Base-by-base conservation (phyloP, 1,140 invertebrate genomes). In the Trypoxylus dichotomus region DNA sequence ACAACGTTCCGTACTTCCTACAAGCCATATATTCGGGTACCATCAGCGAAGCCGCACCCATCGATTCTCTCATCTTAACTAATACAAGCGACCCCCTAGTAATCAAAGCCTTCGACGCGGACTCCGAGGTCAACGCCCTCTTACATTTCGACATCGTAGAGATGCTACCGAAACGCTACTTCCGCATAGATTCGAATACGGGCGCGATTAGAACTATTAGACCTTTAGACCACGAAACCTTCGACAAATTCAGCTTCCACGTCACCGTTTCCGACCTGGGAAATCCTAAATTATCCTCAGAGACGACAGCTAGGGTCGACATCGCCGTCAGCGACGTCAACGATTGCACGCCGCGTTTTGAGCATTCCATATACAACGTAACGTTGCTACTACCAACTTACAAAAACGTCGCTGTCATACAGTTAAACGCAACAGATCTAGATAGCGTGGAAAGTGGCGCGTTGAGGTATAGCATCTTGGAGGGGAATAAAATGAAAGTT, bases 71-170 rank as follows among this genome's bases (percentile, higher is more conserved):
- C 37, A 93, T 96, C 0, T 86, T 95, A 3, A 91, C 90, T 68
- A 89, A 90, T 60, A 85, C 86, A 37, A 92, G 88, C 81, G 90
- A 91, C 19, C 94, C 96, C 24, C 88, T 97, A 8, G 93, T 97
- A 13, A 91, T 97, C 60, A 92, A 91, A 77, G 93, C 92, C 0
- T 90, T 90, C 77, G 95, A 96, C 83, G 90, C 90, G 3, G 95
- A 97, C 87, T 93, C 93, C 11, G 92, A 94, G 83, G 87, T 93
- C 13, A 96, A 98, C 87, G 91, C 93, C 11, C 87, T 95, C 79
- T 87, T 98, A 24, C 91, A 92, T 80, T 98, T 94, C 86, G 92
- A 94, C 83, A 96, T 98, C 80, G 88, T 96, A 47, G 95, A 97
- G 83, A 91, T 89, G 79, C 86, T 90, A 79, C 93, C 90, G 8